phyloP scores from a whole-genome alignment of 1,140 invertebrate genomes.

The Drosophila pachea region DNA sequence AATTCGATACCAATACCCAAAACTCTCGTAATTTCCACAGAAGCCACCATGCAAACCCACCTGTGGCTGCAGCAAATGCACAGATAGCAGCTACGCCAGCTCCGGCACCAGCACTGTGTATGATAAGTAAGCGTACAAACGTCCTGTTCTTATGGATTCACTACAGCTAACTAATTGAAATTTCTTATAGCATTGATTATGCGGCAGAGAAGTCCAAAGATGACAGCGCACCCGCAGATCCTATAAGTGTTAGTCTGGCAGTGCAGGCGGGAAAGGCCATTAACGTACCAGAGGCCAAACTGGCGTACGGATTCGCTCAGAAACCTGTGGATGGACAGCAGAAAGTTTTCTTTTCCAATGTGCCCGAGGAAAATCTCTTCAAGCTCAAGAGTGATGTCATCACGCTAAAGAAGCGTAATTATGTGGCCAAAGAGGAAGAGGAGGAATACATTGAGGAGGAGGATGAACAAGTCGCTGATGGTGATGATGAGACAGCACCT shows the following conservation, averaged over 20 bases:
- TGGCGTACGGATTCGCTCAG: constrained; percentile 78
- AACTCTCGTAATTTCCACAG: constrained; percentile 59
- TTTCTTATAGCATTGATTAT: constrained; percentile 45
- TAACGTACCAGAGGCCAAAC: constrained; percentile 78
- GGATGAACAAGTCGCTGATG: constrained; percentile 39
- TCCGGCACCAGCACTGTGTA: constrained; percentile 44
- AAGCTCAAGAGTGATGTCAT: constrained; percentile 79
- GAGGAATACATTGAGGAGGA: constrained; percentile 60
- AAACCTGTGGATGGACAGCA: constrained; percentile 70
- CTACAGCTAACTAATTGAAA: not conserved
- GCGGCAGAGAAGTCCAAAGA: constrained; percentile 42
- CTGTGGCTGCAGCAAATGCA: constrained; percentile 49
- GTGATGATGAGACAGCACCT: constrained; percentile 40
- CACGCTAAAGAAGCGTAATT: constrained; percentile 69
- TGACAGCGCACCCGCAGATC: constrained; percentile 75
- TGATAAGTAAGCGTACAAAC: constrained; percentile 40
- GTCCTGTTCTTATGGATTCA: not conserved
- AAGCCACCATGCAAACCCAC: constrained; percentile 65
- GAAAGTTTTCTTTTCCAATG: constrained; percentile 56
- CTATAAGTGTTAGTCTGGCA: constrained; percentile 79
- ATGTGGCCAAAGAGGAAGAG: constrained; percentile 48
- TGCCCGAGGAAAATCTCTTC: constrained; percentile 79
- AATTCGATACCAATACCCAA: constrained; percentile 42
- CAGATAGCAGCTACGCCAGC: constrained; percentile 55
- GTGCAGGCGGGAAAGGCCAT: constrained; percentile 69